Conservation (phyloP, 92 coral and sea anemone genomes). For the Chrysogorgia sp. region DNA sequence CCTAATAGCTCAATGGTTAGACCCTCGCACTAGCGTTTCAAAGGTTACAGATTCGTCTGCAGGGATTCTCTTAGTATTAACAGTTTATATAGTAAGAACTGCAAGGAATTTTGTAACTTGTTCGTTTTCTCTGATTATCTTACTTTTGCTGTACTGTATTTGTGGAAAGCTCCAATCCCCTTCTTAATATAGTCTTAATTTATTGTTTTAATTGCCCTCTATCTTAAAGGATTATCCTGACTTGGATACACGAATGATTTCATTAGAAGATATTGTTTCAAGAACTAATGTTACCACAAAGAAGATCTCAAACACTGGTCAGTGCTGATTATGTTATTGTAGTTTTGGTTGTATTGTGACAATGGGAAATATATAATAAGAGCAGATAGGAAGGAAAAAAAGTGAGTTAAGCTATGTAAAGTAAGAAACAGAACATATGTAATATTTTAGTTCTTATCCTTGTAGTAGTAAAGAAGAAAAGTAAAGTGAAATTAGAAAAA, state of each 20-base stretch:
- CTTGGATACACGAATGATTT: conserved; percentile 82
- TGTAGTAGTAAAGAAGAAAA: conserved; percentile 83
- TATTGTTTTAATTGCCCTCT: neutral
- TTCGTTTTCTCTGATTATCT: too few species aligned
- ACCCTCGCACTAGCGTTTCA: too few species aligned
- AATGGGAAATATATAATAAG: neutral
- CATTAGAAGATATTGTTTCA: conserved; percentile 78
- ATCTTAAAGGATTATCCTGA: conserved; percentile 86
- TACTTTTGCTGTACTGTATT: neutral
- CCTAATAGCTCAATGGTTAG: too few species aligned
- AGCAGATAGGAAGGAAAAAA: too few species aligned
- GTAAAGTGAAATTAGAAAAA: conserved; percentile 85
- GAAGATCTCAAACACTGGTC: conserved; percentile 79
- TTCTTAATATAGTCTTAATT: neutral
- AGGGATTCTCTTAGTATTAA: too few species aligned
- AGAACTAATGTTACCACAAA: conserved; percentile 82
- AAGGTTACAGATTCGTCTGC: too few species aligned
- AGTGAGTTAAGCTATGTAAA: too few species aligned
- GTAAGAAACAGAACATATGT: too few species aligned
- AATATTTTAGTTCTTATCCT: too few species aligned
- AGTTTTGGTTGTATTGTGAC: neutral
- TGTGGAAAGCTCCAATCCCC: neutral
- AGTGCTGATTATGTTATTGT: conserved; percentile 14
- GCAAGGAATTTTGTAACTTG: neutral
- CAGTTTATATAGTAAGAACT: too few species aligned